Evolutionary conservation across 2,888 invertebrate genomes (phyloP).

Genomic region (Scaptomyza flava): DNA sequence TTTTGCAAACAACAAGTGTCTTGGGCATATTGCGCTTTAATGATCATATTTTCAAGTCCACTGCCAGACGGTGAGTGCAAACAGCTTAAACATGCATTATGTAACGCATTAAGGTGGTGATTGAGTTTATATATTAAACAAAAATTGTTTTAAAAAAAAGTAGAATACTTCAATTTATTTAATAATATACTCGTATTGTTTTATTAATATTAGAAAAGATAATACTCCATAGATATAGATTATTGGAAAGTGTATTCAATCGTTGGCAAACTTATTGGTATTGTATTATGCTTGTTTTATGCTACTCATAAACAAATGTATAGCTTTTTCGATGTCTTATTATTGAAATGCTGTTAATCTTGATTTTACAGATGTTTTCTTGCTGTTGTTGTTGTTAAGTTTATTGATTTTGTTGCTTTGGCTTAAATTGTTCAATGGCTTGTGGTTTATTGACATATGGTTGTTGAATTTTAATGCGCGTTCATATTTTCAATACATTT

Average conservation of each 20-base stretch:
- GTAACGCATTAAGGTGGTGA: neutral
- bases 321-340: constrained; percentile 30
- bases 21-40: constrained; percentile 30
- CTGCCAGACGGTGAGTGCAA: neutral
- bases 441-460: constrained; percentile 62
- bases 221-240: too few relatives aligned
- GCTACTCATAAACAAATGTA: constrained; percentile 31
- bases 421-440: constrained; percentile 47
- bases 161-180: too few relatives aligned
- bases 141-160: too few relatives aligned
- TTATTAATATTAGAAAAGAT: too few relatives aligned
- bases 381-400: constrained; percentile 10
- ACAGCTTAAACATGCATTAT: neutral
- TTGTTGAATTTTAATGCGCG: constrained; percentile 61
- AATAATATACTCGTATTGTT: too few relatives aligned
- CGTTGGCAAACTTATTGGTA: neutral
- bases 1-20: constrained; percentile 47
- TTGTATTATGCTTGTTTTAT: constrained; percentile 59
- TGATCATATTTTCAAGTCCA: constrained; percentile 14
- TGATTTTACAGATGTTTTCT: constrained; percentile 39
- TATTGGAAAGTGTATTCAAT: constrained; percentile 41
- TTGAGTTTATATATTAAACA: neutral
- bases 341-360: constrained; percentile 68
- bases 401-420: constrained; percentile 1
- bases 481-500: constrained; percentile 36